Conservation (phyloP, 2,888 invertebrate genomes). For the Argynnis bischoffii region DNA sequence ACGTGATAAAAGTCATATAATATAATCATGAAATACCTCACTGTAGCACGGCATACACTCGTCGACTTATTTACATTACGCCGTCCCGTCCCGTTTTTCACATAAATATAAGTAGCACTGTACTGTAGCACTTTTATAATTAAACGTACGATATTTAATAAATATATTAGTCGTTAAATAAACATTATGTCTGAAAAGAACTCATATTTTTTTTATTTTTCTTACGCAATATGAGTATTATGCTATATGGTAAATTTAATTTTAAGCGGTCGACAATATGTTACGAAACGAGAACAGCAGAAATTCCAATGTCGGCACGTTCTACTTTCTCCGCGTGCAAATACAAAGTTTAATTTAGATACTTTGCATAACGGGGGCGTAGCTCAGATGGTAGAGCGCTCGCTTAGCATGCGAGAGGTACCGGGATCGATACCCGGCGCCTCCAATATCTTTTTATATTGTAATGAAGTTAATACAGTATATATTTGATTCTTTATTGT, state of each 20-base stretch:
- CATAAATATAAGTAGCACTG: no score
- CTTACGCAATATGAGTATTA: neutral
- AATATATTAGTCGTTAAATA: no score
- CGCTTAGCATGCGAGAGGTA: constrained; percentile 83
- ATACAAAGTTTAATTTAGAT: constrained; percentile 1
- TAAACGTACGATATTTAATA: no score
- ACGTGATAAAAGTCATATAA: no score
- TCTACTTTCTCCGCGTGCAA: constrained; percentile 9
- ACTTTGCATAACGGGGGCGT: neutral
- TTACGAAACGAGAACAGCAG: constrained; percentile 21
- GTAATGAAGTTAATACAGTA: neutral
- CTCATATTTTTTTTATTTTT: no score
- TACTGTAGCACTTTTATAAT: no score
- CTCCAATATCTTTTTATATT: constrained; percentile 54
- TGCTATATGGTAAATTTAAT: constrained; percentile 2
- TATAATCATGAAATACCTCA: no score
- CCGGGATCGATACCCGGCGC: constrained; percentile 83
- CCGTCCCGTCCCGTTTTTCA: no score
- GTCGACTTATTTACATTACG: no score
- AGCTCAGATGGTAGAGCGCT: constrained; percentile 81
- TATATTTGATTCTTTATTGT: no score
- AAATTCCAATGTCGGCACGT: constrained; percentile 14
- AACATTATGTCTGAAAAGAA: no score
- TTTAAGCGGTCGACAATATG: constrained; percentile 7
- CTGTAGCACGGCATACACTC: no score